Base-by-base conservation (phyloP, 92 coral and sea anemone species). In the Pocillopora meandrina region DNA sequence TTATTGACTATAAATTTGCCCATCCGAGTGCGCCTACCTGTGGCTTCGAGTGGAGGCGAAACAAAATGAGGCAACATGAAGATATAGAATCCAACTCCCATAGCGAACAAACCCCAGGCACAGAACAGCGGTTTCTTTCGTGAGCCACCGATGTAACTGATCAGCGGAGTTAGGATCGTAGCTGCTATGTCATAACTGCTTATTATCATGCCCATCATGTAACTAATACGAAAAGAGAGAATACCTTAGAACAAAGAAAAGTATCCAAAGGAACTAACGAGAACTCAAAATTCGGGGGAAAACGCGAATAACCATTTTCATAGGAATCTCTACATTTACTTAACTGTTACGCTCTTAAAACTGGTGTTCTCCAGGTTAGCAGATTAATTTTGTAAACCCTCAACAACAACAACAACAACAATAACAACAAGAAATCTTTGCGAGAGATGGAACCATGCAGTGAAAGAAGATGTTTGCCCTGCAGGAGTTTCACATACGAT, bases 131-230 rank as follows among this genome's bases (percentile, higher is more conserved):
- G 94, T 73, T 94, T 96, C 80, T 87, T 92, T 75, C 97, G 90
- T 75, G 85, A 90, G 58, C 98, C 98, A 31, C 98, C 98, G 57
- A 89, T 61, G 76, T 89, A 93, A 81, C 97, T 90, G 57, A 93
- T 90, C 26, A 93, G 82, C 18, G 92, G 92, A 16, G 98, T 90
- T 70, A 96, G 70, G 9, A 90, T 33, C 59, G 94, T 80, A 14
- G 96, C 95, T 11, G 93, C 95, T 20, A 94, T 84, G 71, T 96
- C 98, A 67, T 87, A 96, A 87, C 93, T 95, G 76, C 98, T 96
- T 7, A 98, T 93, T 58, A 96, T 68, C 36, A 89, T 58, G 31
- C 98, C 98, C 76, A 87, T 90, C 90, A 83, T 79, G 80, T 94
- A 96, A 64, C 98, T 96, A 85, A 11, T 64, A 21, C 13, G 55